These are phyloP conservation scores for Drosophila orena DNA, from an alignment of 1,140 invertebrate genomes.

Conservation along the genomic window DNA sequence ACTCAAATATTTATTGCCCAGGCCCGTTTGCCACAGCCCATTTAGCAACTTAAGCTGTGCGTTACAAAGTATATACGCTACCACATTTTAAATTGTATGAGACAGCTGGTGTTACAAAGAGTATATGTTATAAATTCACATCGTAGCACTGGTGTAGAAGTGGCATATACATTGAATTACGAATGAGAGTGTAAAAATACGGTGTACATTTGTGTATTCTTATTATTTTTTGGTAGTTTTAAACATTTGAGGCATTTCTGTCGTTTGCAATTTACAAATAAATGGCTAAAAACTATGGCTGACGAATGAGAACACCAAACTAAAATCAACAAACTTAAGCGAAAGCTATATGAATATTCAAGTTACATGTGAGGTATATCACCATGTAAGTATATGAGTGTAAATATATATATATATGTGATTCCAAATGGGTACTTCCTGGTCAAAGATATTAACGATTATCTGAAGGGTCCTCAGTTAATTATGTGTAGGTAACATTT, in stretches of 20 bases:
- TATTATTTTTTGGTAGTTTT: constrained; percentile 71
- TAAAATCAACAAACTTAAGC: constrained; percentile 58
- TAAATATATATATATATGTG: constrained; percentile 36
- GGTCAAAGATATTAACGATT: not conserved
- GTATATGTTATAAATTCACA: not conserved
- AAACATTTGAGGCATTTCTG: constrained; percentile 78
- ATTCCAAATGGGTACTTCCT: constrained; percentile 17
- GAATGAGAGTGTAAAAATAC: constrained; percentile 71
- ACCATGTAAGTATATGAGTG: constrained; percentile 28
- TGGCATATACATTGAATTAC: constrained; percentile 22
- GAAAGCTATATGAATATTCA: constrained; percentile 54
- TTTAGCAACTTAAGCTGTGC: constrained; percentile 55
- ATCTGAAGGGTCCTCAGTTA: not conserved
- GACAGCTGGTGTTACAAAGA: not conserved
- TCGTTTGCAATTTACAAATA: constrained; percentile 48
- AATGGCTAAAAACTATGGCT: constrained; percentile 73
- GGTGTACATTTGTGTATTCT: constrained; percentile 52
- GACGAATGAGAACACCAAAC: constrained; percentile 46
- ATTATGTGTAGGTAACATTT: not conserved
- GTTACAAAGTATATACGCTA: constrained; percentile 28
- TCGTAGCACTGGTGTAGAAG: constrained; percentile 10
- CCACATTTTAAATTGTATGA: constrained; percentile 7
- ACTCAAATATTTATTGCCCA: constrained; percentile 53
- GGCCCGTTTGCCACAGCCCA: constrained; percentile 49
- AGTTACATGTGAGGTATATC: constrained; percentile 20